Evolutionary conservation across 1,140 invertebrate genomes (phyloP).

Genomic region (Drosophila takahashii): DNA sequence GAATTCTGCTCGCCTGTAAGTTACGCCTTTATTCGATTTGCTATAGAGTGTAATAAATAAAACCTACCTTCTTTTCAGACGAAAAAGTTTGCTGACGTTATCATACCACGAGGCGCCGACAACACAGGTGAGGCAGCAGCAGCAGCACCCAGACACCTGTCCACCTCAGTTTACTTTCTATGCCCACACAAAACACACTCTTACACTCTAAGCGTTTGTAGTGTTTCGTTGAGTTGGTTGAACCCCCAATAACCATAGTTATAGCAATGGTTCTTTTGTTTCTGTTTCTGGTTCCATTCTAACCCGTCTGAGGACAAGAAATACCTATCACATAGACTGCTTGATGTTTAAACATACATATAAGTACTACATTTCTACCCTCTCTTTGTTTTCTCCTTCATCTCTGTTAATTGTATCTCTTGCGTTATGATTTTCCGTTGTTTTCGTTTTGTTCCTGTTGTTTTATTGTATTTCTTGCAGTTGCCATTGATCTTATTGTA

Average conservation of each 20-base stretch:
- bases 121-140: constrained; percentile 91
- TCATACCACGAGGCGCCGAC: constrained; percentile 98
- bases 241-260: constrained; percentile 33
- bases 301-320: constrained; percentile 27
- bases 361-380: constrained; percentile 20
- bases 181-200: constrained; percentile 25
- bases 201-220: constrained; percentile 47
- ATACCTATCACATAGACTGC: constrained; percentile 52
- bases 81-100: constrained; percentile 99
- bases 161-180: constrained; percentile 34
- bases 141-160: constrained; percentile 10
- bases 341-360: constrained; percentile 49
- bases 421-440: constrained; percentile 38
- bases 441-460: constrained; percentile 67
- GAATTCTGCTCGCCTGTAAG: constrained; percentile 98
- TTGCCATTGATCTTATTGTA: constrained; percentile 99
- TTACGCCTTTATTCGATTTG: constrained; percentile 22
- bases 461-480: constrained; percentile 89
- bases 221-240: constrained; percentile 56
- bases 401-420: constrained; percentile 33
- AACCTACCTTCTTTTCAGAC: constrained; percentile 87
- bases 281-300: constrained; percentile 52
- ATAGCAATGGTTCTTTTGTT: constrained; percentile 43
- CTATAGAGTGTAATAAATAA: neutral
- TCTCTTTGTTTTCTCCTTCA: constrained; percentile 12